A percentile compares a stretch with the other conserved stretches of the same genome.
Evolutionary conservation across 2,888 invertebrate genomes (phyloP).

Genomic region (Candidula unifasciata): DNA sequence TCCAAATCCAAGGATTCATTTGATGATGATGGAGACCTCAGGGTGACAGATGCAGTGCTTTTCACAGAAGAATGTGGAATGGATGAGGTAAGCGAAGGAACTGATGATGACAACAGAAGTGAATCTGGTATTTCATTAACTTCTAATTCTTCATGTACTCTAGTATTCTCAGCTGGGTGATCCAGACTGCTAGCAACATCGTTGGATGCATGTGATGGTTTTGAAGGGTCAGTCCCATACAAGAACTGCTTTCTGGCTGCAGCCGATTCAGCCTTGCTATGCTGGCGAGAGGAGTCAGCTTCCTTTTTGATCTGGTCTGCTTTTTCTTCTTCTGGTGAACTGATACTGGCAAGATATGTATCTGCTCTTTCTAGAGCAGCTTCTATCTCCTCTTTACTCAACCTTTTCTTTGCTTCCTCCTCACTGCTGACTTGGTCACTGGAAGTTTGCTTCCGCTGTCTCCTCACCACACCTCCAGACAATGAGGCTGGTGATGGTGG

Average conservation of each 20-base stretch:
- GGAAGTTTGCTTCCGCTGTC: conserved; percentile 49
- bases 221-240: conserved; percentile 27
- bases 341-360: conserved; percentile 62
- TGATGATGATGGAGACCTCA: conserved; percentile 25
- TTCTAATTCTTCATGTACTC: no score
- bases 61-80: not conserved
- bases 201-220: not conserved
- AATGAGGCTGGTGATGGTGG: conserved; percentile 20
- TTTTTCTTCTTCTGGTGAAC: conserved; percentile 58
- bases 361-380: conserved; percentile 68
- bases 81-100: not conserved
- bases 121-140: not conserved
- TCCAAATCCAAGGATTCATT: not conserved
- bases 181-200: not conserved
- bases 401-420: conserved; percentile 58
- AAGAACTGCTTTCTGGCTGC: conserved; percentile 40
- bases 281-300: conserved; percentile 53
- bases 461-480: conserved; percentile 32
- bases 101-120: not conserved
- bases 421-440: conserved; percentile 49
- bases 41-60: not conserved
- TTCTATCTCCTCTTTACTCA: conserved; percentile 70
- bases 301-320: conserved; percentile 51
- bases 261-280: conserved; percentile 23
- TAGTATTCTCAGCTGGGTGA: not conserved